A percentile compares a stretch with the other conserved stretches of the same genome.
Evolutionary conservation across 2,797 vertebrate species (phyloP).

Genomic region (Sylvia borin): DNA sequence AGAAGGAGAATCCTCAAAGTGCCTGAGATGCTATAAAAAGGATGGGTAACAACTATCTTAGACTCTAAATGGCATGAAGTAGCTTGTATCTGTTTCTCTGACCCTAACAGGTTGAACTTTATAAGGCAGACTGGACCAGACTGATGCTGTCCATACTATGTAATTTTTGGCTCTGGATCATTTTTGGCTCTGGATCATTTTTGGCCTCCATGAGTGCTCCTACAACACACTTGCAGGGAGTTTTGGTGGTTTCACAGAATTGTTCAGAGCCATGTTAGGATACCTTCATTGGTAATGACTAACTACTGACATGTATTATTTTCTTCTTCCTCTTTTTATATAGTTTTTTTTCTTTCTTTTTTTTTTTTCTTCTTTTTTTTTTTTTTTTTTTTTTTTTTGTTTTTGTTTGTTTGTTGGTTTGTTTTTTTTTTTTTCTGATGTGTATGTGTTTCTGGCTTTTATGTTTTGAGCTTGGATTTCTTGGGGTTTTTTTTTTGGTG

Average conservation of each 20-base stretch:
- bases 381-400: too few relatives aligned
- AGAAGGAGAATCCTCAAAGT: background rate
- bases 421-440: too few relatives aligned
- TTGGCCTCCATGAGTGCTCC: background rate
- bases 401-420: too few relatives aligned
- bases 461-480: too few relatives aligned
- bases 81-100: background rate
- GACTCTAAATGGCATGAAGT: background rate
- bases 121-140: background rate
- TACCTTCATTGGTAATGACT: background rate
- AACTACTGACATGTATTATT: background rate
- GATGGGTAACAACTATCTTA: background rate
- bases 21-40: background rate
- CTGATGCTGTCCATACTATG: too few relatives aligned
- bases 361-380: too few relatives aligned
- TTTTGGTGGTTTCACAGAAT: background rate
- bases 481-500: too few relatives aligned
- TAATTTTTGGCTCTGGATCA: background rate
- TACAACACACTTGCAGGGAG: fast-evolving
- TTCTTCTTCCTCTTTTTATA: background rate
- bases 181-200: background rate
- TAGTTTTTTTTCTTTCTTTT: too few relatives aligned
- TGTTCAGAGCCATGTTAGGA: background rate
- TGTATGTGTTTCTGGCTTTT: background rate
- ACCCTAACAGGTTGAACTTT: background rate